Base-by-base conservation (phyloP, 2,888 invertebrate species). In the Carcina quercana region DNA sequence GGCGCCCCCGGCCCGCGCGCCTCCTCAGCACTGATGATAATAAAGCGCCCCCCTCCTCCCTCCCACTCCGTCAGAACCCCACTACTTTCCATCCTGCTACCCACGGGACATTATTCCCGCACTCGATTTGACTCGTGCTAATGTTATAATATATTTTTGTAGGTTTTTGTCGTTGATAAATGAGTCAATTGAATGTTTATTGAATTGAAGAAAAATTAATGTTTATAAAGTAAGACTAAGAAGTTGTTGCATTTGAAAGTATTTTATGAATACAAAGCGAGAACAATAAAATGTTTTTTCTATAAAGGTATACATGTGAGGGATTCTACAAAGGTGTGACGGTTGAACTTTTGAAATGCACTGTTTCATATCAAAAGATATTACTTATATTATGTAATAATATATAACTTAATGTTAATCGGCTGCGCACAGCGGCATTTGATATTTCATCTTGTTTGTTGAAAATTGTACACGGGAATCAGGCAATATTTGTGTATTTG, bases 161-260 rank as follows among this genome's bases (percentile, higher is more conserved):
- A 82, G 82, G 63, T 70, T 74, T 78, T 80, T 80, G 76, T 79
- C 80, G 79, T 82, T 82, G 78, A 76, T 79, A 78, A 69, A 71
- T 76, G 76, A 78, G 82, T 82, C 82, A 82, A 82, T 82, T 82
- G 79, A 76, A 80, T 78, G 78, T 78, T 82, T 78, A 80, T 64
- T 74, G 72, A 78, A 80, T 75, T 73, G 69, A 78, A 71, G 59
- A 64, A 70, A 76, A 74, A 70, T 49, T 62, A 73, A 79, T 75
- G 75, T 80, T 78, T 78, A 79, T 78, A 75, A 72, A 69, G 51
- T 80, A 80, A 79, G 78, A 75, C 66, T 80, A 80, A 79, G 78
- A 73, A 74, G 75, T 83, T 83, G 80, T 83, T 82, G 82, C 82
- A 83, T 83, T 82, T 82, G 74, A 79, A 80, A 76, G 82, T 80